Percentiles rank a stretch among this genome's conserved stretches.
Conservation (phyloP, 2,797 vertebrate genomes). For the Craterocephalus amniculus region DNA sequence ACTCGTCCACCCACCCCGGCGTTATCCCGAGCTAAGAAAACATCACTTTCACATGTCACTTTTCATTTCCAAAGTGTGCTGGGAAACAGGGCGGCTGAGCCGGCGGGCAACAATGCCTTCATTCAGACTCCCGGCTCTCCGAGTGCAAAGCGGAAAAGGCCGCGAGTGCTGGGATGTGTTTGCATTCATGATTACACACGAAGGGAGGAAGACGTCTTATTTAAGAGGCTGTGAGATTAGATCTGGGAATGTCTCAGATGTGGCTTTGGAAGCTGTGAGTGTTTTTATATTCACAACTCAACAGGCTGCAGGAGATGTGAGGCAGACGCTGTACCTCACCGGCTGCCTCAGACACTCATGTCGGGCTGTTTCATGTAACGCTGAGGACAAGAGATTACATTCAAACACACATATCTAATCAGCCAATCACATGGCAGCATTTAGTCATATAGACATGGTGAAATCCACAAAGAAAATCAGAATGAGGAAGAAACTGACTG, state of each 20-base stretch:
- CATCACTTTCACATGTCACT: constrained; percentile 81
- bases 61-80: constrained; percentile 72
- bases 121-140: constrained; percentile 63
- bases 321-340: constrained; percentile 18
- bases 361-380: not conserved
- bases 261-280: constrained; percentile 61
- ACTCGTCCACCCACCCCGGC: constrained; percentile 66
- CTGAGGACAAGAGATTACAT: too few relatives aligned
- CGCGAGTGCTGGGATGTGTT: constrained; percentile 42
- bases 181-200: constrained; percentile 64
- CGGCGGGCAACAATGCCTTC: constrained; percentile 66
- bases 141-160: constrained; percentile 36
- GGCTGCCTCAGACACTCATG: not conserved
- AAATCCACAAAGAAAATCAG: too few relatives aligned
- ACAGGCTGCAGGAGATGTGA: constrained; percentile 39
- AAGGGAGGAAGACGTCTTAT: constrained; percentile 66
- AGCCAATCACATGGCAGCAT: too few relatives aligned
- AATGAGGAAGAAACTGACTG: too few relatives aligned
- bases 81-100: constrained; percentile 44
- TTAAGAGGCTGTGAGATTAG: constrained; percentile 66
- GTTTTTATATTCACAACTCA: constrained; percentile 67
- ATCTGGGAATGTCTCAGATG: constrained; percentile 66
- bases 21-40: constrained; percentile 75
- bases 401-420: too few relatives aligned
- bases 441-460: too few relatives aligned